phyloP scores from a whole-genome alignment of 2,888 invertebrate species.

The Troides oblongomaculatus region DNA sequence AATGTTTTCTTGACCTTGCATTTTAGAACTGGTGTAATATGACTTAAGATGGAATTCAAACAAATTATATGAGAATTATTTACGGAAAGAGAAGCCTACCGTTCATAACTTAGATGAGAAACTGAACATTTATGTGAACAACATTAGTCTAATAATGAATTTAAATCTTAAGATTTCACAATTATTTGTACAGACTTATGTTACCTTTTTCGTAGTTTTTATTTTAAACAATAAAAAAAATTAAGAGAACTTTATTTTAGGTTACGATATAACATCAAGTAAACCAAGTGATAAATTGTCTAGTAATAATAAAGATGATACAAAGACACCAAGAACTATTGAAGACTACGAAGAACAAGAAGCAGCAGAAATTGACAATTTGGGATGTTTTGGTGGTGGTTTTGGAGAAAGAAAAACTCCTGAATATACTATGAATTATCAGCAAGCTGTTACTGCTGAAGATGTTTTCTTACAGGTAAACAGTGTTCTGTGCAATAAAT shows the following conservation, averaged over 20 bases:
- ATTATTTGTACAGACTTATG: background rate
- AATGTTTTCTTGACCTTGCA: no score
- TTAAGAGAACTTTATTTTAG: background rate
- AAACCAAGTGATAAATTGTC: constrained; percentile 44
- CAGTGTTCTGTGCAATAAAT: background rate
- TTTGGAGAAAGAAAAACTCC: constrained; percentile 84
- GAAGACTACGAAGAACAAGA: constrained; percentile 75
- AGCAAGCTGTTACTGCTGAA: constrained; percentile 91
- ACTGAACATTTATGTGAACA: no score
- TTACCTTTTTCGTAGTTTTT: background rate
- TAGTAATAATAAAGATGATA: constrained; percentile 31
- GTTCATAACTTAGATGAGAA: no score
- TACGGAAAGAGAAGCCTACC: no score
- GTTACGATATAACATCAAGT: constrained; percentile 58
- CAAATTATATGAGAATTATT: no score
- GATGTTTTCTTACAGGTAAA: constrained; percentile 91
- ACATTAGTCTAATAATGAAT: no score
- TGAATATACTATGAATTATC: constrained; percentile 89
- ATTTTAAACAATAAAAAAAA: background rate
- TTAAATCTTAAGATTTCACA: no score
- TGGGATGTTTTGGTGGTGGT: constrained; percentile 61
- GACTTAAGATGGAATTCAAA: no score
- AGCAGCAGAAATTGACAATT: constrained; percentile 74
- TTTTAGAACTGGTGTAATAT: no score
- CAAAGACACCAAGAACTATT: constrained; percentile 56